Evolutionary conservation across 2,797 vertebrate genomes (phyloP), one percentile per base, ranked within the genome.

Genomic region (Myripristis jacobus): DNA sequence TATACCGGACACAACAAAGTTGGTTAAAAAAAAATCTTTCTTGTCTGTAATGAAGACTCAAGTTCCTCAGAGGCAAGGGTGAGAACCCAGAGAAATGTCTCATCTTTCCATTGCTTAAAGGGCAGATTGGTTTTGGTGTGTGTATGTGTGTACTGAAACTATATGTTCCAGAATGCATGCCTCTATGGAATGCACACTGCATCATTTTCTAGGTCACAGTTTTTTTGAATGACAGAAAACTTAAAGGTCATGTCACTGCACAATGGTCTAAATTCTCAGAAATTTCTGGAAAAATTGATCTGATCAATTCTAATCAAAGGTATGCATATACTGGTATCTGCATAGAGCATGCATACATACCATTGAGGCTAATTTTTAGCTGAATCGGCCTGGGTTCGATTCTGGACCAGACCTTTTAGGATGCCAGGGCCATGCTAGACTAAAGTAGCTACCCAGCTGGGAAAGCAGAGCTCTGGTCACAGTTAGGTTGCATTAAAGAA

Each of bases 21-120:
- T 85, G 47, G 38, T 36, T n/a, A 57, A 64, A 91, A 94, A 57
- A 60, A 36, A 76, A 88, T 81, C 89, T 85, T 88, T 88, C 88
- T 63, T 55, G 38, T 70, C 66, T 44, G 16, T 61, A 69, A 75
- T 69, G 54, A 67, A 67, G 47, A 62, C 60, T 60, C 41, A 85
- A 91, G 75, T 85, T 80, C 81, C 86, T 69, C 80, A 83, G 81
- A 48, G 81, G 52, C 43, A 16, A 27, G 51, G 51, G 38, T 44
- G 24, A 55, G 63, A 29, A 51, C 21, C 58, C 58, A 29, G 77
- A 58, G 0, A 61, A 56, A 21, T 0, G 29, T 65, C 6, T 65
- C 70, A 72, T 66, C 84, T 85, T 83, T 80, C 68, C 81, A 81
- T 88, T 83, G 74, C 79, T 85, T 89, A 80, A 82, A 81, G 87